Evolutionary conservation across 2,888 invertebrate species (phyloP), one percentile per base, ranked within the genome.

Genomic region (Sminthurinus aureus): DNA sequence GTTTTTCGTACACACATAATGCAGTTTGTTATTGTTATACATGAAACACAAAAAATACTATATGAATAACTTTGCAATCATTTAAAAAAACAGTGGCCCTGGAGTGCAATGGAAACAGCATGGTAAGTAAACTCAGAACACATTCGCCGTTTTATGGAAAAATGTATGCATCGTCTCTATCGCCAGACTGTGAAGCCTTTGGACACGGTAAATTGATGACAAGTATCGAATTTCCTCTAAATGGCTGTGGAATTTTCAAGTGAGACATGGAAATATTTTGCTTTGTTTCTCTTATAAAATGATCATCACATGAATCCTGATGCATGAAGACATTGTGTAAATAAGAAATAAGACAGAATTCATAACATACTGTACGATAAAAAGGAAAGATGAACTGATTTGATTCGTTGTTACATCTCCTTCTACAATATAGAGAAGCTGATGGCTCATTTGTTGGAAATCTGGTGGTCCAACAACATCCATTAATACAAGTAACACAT

Each of bases 81-180:
- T n/a, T 51, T 38, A 76, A 76, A 76, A 76, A 52, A 66, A 64
- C 76, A 88, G 88, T 88, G 87, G 80, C 88, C 69, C 84, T 88
- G 81, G 87, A 87, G 73, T 88, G 88, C 76, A 86, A 87, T 76
- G 87, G 88, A 15, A 86, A 87, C 67, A 77, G 86, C 6, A 88
- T 88, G 87, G 83, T 86, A 4, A 87, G 87, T 12, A 87, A 87
- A 79, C 80, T 88, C 66, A 88, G 87, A 76, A 87, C 88, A 13
- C 88, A 88, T 74, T 87, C 87, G 4, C 88, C 88, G 67, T 88
- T 88, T 69, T 88, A 88, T 52, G 88, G 87, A 15, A 88, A 88
- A 79, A 84, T 88, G 86, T 88, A 87, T 67, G 85, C 88, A 13
- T 85, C 86, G 11, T 76, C 86, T 13, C 74, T 85, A 12, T 85